Percentiles rank a stretch among this genome's conserved stretches.
These are phyloP conservation scores for Dinomys branickii DNA, from an alignment of 2,113 vertebrate genomes.

Conservation along the genomic window DNA sequence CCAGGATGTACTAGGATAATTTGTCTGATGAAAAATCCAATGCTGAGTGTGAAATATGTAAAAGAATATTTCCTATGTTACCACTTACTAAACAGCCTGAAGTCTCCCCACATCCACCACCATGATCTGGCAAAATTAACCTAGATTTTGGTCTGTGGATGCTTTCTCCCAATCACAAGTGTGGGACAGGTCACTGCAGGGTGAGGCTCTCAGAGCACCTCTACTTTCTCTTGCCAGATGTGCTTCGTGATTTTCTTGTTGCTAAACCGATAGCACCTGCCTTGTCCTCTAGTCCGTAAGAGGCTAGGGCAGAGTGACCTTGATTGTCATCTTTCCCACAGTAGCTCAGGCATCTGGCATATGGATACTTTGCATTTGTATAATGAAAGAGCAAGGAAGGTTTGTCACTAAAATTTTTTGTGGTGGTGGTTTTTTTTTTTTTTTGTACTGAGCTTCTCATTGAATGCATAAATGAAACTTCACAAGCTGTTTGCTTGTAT, in stretches of 20 bases:
- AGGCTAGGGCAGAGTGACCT: background rate
- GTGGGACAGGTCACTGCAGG: background rate
- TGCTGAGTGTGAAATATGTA: background rate
- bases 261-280: background rate
- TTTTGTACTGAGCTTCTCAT: constrained; percentile 1
- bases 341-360: background rate
- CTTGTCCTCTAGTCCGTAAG: background rate
- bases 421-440: background rate
- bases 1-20: background rate
- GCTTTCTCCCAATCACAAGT: background rate
- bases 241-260: background rate
- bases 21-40: background rate
- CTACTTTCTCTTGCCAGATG: background rate
- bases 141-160: background rate
- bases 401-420: background rate
- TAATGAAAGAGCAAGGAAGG: background rate
- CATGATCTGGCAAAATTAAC: background rate
- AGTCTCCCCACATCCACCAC: fast-evolving
- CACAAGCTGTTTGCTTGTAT: background rate
- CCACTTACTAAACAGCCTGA: background rate
- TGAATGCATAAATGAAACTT: constrained; percentile 1
- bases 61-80: background rate
- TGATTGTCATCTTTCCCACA: background rate
- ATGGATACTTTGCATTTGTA: background rate
- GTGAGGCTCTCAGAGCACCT: background rate